A percentile compares a stretch with the other conserved stretches of the same genome.
phyloP scores from a whole-genome alignment of 2,888 invertebrate species.

The Phengaris alcon region DNA sequence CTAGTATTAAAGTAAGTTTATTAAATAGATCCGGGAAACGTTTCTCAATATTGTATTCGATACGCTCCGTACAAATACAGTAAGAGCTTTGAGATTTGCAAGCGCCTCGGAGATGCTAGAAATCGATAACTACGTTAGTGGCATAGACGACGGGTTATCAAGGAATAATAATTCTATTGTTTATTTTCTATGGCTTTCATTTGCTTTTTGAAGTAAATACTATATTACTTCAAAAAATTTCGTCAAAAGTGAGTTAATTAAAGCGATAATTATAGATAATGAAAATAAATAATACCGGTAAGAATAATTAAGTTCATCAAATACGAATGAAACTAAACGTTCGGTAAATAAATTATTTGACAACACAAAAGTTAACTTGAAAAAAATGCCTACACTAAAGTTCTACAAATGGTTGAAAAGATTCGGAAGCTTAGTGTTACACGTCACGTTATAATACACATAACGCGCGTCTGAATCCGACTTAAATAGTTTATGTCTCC shows the following conservation, averaged over 20 bases:
- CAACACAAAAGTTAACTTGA: background rate
- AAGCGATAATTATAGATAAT: background rate
- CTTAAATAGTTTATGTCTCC: background rate
- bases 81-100: conserved; percentile 23
- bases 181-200: background rate
- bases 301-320: too few species aligned
- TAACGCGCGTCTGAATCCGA: conserved; percentile 2
- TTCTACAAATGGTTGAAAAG: background rate
- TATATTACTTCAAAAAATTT: background rate
- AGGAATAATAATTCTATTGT: background rate
- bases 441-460: conserved; percentile 12
- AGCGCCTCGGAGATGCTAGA: background rate
- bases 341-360: too few species aligned
- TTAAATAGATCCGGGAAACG: conserved; percentile 1
- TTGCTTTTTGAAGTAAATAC: background rate
- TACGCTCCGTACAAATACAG: conserved; percentile 9
- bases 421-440: background rate
- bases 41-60: background rate
- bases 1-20: background rate
- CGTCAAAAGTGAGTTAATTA: background rate
- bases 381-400: background rate
- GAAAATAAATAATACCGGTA: too few species aligned
- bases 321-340: too few species aligned
- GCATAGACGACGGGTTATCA: background rate
- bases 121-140: background rate